A percentile compares a stretch with the other conserved stretches of the same genome.
phyloP scores from a whole-genome alignment of 2,797 vertebrate species.

The Alauda arvensis region DNA sequence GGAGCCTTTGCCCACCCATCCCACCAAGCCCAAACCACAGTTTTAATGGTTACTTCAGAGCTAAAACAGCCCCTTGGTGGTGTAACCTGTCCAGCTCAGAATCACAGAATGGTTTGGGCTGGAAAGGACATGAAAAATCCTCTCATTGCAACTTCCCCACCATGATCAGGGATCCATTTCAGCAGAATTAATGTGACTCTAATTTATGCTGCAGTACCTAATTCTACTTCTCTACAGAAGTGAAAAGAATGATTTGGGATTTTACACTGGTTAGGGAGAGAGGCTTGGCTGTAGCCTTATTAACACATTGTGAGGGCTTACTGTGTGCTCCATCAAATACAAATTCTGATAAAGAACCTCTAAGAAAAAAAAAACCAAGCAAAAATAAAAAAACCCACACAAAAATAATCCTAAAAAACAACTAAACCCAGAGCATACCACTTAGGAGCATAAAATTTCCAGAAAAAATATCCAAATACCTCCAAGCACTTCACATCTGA shows the following conservation, averaged over 20 bases:
- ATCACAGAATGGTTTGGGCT: background rate
- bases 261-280: background rate
- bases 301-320: background rate
- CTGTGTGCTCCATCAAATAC: background rate
- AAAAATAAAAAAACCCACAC: too few relatives aligned
- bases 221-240: background rate
- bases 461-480: rapidly evolving
- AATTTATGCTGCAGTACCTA: background rate
- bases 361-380: too few relatives aligned
- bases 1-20: background rate
- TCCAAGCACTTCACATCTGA: background rate
- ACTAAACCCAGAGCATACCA: background rate
- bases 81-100: background rate
- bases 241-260: background rate
- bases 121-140: background rate
- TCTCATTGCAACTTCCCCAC: rapidly evolving
- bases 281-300: background rate
- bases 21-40: background rate
- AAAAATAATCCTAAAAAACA: background rate
- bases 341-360: background rate
- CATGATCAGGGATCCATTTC: background rate
- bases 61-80: background rate
- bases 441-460: background rate
- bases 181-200: background rate
- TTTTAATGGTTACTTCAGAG: background rate